Evolutionary conservation across 2,797 vertebrate genomes (phyloP), one percentile per base, ranked within the genome.

Genomic region (Alca torda): DNA sequence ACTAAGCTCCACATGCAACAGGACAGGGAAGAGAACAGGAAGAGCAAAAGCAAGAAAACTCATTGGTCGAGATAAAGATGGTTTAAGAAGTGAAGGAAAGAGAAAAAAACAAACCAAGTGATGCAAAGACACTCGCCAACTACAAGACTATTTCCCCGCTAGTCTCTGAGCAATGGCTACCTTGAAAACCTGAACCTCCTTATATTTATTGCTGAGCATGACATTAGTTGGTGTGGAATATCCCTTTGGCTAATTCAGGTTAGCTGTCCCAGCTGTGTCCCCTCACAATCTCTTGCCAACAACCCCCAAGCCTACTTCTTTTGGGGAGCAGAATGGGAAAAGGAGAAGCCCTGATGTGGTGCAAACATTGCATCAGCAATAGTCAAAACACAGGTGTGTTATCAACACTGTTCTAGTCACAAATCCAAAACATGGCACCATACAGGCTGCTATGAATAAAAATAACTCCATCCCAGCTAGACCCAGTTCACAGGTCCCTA

Each of bases 71-170:
- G 28, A 33, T 12, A 75, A 87, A 54, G 21, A 30, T 6, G 46
- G 5, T 31, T 77, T 50, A 61, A 69, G 12, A 61, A 69, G 12
- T n/a, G 37, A 64, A 59, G 13, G 48, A 41, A 83, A 76, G 14
- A 39, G 16, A 31, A 50, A 45, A 68, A 31, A 2, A 1, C 3
- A 16, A 14, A 6, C 5, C 9, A 33, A 14, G 3, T 10, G 11
- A 74, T 46, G 51, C 12, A 41, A n/a, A 74, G 33, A 7, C 17
- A 74, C 16, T 53, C 16, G 31, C 13, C 45, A 69, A 23, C 46
- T 46, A 74, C 4, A 33, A 50, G 35, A 54, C 1, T 8, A 74
- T 46, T 28, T 31, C 16, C 15, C 30, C 53, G 10, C 20, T 61
- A 26, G 11, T 48, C 13, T 77, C 25, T 61, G 18, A 91, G 51